Percentiles rank a stretch among this genome's conserved stretches.
Evolutionary conservation across 2,797 vertebrate genomes (phyloP).

Genomic region (Semaprochilodus insignis): DNA sequence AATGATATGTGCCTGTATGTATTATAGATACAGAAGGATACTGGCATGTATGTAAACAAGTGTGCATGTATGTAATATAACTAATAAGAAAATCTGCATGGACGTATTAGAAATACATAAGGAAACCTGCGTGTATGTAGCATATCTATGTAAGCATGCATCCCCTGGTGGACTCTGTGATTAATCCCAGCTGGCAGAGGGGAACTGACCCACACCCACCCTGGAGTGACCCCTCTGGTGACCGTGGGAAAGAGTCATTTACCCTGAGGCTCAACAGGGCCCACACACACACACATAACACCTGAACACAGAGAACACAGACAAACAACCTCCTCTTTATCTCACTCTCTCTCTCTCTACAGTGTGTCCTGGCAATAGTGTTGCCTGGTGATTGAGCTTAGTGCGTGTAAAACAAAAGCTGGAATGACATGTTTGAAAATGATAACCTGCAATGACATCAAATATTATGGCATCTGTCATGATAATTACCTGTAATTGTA

Average conservation of each 20-base stretch:
- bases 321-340: neutral
- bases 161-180: conserved; percentile 35
- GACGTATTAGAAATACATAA: neutral
- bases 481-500: no score
- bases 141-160: neutral
- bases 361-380: no score
- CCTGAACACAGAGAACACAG: neutral
- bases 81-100: no score
- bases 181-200: conserved; percentile 4
- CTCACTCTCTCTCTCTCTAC: neutral
- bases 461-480: no score
- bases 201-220: neutral
- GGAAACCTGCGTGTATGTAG: neutral
- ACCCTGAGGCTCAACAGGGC: neutral
- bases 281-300: neutral
- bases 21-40: no score
- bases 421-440: no score
- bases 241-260: neutral
- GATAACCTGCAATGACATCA: no score
- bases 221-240: neutral
- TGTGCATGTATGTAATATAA: no score
- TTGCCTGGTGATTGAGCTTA: no score
- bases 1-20: no score
- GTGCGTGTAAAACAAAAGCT: no score
- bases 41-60: no score